Base-by-base conservation (phyloP, 2,888 invertebrate species). In the Cataglyphis cursor region DNA sequence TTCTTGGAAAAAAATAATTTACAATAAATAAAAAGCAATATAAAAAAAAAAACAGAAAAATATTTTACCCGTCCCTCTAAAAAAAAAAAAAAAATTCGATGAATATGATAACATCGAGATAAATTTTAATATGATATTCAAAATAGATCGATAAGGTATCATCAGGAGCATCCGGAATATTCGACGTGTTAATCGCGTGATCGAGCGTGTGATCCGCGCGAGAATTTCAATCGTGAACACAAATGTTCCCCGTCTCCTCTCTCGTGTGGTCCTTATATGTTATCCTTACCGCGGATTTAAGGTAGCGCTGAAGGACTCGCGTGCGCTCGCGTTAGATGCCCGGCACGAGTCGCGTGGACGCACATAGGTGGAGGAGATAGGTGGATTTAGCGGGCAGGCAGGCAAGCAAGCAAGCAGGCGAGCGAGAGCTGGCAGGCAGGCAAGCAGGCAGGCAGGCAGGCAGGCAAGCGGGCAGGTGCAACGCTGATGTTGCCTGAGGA, bases 401-500 rank as follows among this genome's bases (percentile, higher is more conserved):
- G 73, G 62, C 81, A 81, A 57, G 72, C 76, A 48, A 70, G 78
- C 82, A 48, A 72, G 80, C 83, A 57, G 51, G 82, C 84, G 66
- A 68, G 65, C 51, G 57, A 38, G 82, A 59, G 82, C 82, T 82
- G 75, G 48, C 81, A 84, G 72, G 84, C 88, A 81, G 31, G 83
- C 84, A 72, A 21, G 83, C 86, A 68, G 31, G 78, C 87, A 84
- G 88, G 86, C 87, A 87, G 85, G 84, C 88, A 85, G 65, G 84
- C 83, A 83, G 72, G 87, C 85, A 82, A 85, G 83, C 59, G 82
- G 91, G 93, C 93, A 94, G 94, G 94, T 94, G 94, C 93, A 94
- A 91, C 92, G 88, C 91, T 90, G 92, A 93, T 91, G 93, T 92
- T 93, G 93, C 93, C 90, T 90, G 90, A 92, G 92, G 92, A 92